Evolutionary conservation across 2,113 vertebrate genomes (phyloP).

Genomic region (Oryzias celebensis): DNA sequence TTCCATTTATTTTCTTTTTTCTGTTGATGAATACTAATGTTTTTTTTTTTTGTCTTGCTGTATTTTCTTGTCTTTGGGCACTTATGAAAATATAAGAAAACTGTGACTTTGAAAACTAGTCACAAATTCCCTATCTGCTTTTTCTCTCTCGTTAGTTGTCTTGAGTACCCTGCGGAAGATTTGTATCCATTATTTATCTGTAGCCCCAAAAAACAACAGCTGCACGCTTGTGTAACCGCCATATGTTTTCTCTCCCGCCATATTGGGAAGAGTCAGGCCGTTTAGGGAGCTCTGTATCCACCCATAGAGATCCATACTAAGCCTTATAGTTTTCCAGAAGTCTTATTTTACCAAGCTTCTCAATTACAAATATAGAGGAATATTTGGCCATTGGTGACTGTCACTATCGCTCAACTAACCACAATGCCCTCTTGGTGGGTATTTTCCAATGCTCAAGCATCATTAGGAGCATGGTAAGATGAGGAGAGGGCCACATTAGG

Average conservation of each 20-base stretch:
- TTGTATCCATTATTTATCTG: conserved; percentile 75
- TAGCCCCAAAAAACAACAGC: conserved; percentile 70
- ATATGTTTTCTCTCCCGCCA: conserved; percentile 64
- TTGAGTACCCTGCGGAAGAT: conserved; percentile 68
- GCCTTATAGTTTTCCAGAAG: conserved; percentile 27
- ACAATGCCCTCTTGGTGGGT: conserved; percentile 28
- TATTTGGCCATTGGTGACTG: conserved; percentile 16
- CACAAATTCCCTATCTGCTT: conserved; percentile 68
- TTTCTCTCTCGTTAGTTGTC: conserved; percentile 71
- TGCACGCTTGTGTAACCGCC: conserved; percentile 71
- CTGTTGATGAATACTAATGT: conserved; percentile 51
- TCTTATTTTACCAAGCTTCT: conserved; percentile 16
- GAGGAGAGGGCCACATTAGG: conserved; percentile 63
- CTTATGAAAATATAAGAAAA: conserved; percentile 62
- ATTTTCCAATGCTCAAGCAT: conserved; percentile 37
- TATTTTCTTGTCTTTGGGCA: conserved; percentile 65
- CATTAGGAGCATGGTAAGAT: conserved; percentile 35
- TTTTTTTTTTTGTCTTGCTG: conserved; percentile 53
- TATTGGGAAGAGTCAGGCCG: conserved; percentile 52
- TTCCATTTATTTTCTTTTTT: conserved; percentile 38
- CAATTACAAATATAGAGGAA: conserved; percentile 23
- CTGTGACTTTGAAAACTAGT: conserved; percentile 66
- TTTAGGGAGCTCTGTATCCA: conserved; percentile 51
- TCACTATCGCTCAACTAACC: conserved; percentile 35
- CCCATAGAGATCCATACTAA: conserved; percentile 49